A percentile compares a stretch with the other conserved stretches of the same genome.
phyloP scores from a whole-genome alignment of 92 coral and sea anemone genomes.

The Porites evermanni region DNA sequence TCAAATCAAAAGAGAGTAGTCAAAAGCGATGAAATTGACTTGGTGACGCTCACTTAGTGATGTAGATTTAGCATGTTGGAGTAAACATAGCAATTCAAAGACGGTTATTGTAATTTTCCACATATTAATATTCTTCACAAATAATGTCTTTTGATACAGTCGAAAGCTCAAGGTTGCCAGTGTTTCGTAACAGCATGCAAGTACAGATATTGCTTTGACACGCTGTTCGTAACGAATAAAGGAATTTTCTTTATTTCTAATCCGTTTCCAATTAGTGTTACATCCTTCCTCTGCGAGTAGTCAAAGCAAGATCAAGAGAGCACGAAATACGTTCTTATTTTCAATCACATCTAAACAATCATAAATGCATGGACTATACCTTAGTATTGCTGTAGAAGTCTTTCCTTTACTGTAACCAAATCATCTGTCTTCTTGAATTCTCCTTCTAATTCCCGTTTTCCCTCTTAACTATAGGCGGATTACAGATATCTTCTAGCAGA shows the following conservation, averaged over 20 bases:
- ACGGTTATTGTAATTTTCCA: not conserved
- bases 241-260: not conserved
- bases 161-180: not conserved
- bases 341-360: too few relatives aligned
- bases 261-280: not conserved
- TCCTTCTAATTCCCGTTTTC: not conserved
- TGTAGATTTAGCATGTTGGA: not conserved
- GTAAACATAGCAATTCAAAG: not conserved
- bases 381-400: not conserved
- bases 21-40: not conserved
- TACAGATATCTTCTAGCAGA: constrained; percentile 3
- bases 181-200: not conserved
- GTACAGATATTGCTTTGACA: not conserved
- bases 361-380: constrained; percentile 1
- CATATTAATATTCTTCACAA: not conserved
- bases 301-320: not conserved
- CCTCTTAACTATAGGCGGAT: constrained; percentile 6
- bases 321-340: not conserved
- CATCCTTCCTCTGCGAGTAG: not conserved
- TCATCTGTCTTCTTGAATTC: constrained; percentile 6
- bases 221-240: not conserved
- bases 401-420: not conserved
- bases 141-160: not conserved
- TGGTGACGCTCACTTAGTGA: not conserved
- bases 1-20: not conserved